Conservation (phyloP, 1,140 invertebrate species). For the Battus philenor region DNA sequence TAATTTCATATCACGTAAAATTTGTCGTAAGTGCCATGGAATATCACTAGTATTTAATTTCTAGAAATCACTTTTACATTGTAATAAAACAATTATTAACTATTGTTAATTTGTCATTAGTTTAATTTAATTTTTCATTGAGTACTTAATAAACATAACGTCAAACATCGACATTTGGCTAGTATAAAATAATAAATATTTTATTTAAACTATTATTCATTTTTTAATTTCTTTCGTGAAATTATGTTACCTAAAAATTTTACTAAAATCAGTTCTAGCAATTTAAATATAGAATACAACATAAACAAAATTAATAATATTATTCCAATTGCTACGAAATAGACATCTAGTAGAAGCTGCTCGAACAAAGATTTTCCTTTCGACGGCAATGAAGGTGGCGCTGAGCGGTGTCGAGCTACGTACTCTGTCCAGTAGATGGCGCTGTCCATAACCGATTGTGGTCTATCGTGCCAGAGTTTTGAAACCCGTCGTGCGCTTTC, state of each 20-base stretch:
- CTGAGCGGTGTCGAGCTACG: conserved; percentile 56
- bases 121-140: too few relatives aligned
- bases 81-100: too few relatives aligned
- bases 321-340: conserved; percentile 27
- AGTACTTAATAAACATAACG: too few relatives aligned
- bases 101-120: too few relatives aligned
- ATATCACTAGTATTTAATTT: too few relatives aligned
- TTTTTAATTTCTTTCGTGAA: neutral
- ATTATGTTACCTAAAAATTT: neutral
- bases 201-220: neutral
- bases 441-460: conserved; percentile 59
- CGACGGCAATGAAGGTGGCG: conserved; percentile 35
- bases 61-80: too few relatives aligned
- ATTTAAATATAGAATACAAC: conserved; percentile 23
- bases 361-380: conserved; percentile 39
- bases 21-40: too few relatives aligned
- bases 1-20: too few relatives aligned
- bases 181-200: too few relatives aligned
- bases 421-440: conserved; percentile 77
- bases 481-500: conserved; percentile 58
- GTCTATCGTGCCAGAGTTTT: conserved; percentile 62
- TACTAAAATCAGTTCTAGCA: conserved; percentile 16
- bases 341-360: conserved; percentile 49
- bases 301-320: conserved; percentile 23
- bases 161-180: too few relatives aligned